Percentiles rank a stretch among this genome's conserved stretches.
Conservation (phyloP, 2,888 invertebrate species). For the Lasioglossum morio region DNA sequence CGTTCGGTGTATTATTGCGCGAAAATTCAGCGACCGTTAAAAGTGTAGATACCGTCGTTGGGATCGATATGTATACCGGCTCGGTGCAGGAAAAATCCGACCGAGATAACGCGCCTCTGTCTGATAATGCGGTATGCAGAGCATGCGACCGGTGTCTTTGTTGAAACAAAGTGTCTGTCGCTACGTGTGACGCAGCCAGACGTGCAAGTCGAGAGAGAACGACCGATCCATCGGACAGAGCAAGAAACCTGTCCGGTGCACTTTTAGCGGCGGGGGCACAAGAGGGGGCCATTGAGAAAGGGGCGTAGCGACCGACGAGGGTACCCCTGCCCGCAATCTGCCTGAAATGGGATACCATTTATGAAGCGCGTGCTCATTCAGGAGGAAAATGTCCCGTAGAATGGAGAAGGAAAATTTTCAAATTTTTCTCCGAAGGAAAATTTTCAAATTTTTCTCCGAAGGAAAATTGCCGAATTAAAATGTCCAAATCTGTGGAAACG, state of each 20-base stretch:
- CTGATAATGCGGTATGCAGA: slow-evolving; percentile 15
- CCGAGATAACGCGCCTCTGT: slow-evolving; percentile 26
- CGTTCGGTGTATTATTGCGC: slow-evolving; percentile 20
- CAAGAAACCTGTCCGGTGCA: slow-evolving; percentile 69
- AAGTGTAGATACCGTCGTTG: background rate
- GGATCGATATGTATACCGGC: slow-evolving; percentile 42
- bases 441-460: rapidly evolving
- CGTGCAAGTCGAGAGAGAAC: slow-evolving; percentile 55
- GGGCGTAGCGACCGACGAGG: slow-evolving; percentile 40
- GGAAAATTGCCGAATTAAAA: background rate
- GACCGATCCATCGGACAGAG: slow-evolving; percentile 59
- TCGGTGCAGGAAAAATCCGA: slow-evolving; percentile 16
- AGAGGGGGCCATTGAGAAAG: slow-evolving; percentile 47
- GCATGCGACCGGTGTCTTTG: slow-evolving; percentile 27
- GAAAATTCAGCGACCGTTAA: slow-evolving; percentile 26
- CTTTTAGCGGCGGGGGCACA: slow-evolving; percentile 33
- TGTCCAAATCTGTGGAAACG: too few species aligned
- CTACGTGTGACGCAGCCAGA: slow-evolving; percentile 33
- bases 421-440: rapidly evolving
- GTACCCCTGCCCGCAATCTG: slow-evolving; percentile 33
- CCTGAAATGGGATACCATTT: slow-evolving; percentile 32
- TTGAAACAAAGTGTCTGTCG: slow-evolving; percentile 40
- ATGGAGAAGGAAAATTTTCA: background rate
- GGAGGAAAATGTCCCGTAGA: background rate
- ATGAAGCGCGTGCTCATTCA: background rate